Evolutionary conservation across 2,888 invertebrate species (phyloP), one percentile per base, ranked within the genome.

Genomic region (Noctua janthe): DNA sequence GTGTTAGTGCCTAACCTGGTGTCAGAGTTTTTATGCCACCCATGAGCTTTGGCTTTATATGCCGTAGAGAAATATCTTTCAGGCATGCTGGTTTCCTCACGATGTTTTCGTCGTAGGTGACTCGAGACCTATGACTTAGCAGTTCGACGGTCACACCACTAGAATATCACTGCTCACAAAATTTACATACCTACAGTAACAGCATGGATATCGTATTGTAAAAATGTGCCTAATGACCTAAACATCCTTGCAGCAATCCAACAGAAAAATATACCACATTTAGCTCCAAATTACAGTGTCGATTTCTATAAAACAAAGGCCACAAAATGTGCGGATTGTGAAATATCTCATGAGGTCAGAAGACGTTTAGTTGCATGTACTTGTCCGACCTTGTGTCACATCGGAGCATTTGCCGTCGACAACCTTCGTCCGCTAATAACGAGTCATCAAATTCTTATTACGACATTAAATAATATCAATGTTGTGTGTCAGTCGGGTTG

Each of bases 371-470:
- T 73, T 71, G 74, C 78, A 81, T 78, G 87, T 87, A 88, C 84
- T 86, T 89, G 85, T 47, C 71, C 86, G 88, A 86, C 90, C 90
- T 90, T 90, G 90, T 87, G 89, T 86, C 90, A 87, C 89, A 88
- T 87, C 80, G 90, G 84, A 85, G 87, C 90, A 90, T 89, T 90
- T 87, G 83, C 88, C 82, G 82, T 81, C 84, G 74, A 74, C 86
- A 83, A 84, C 90, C 91, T 90, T 90, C 90, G 73, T 64, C 20
- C 20, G 78, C 71, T 94, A 94, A 95, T 95, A 93, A 93, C 93
- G 89, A 91, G 92, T 94, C 95, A 95, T 95, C 95, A 94, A 93
- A 94, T 92, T 92, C 91, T 90, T 93, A 94, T 95, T 95, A 94
- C 92, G 92, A 90, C 93, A 92, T 90, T 89, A 91, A 91, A 89